Base-by-base conservation (phyloP, 2,888 invertebrate species). In the Cheilosia variabilis region DNA sequence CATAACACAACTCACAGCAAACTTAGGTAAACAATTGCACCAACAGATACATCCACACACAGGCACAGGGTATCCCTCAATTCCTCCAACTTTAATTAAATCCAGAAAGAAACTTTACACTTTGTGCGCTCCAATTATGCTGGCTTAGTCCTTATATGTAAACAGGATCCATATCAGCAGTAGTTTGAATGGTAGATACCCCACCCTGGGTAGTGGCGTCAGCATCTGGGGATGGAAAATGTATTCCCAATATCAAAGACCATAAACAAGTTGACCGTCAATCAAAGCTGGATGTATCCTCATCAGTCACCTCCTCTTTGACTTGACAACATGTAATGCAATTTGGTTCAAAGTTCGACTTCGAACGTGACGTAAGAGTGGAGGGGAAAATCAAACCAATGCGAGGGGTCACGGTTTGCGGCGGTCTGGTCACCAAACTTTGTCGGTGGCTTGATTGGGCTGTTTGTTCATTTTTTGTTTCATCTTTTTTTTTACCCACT, bases 231-330 rank as follows among this genome's bases (percentile, higher is more conserved):
- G 19, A 9, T 9, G 17, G 5, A 19, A 17, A 19, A 19, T 17
- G 7, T 47, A 9, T 9, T 27, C n/a, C 55, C 17, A 34, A 55
- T 55, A 31, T 17, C 17, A 31, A n/a, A 15, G n/a, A 55, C 27
- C 27, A 27, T 1, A 53, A 3, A 27, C 4, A n/a, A n/a, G 31
- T 2, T 31, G n/a, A 2, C 15, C 55, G 31, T 55, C 31, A 34
- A 55, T 55, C 55, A 55, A 55, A n/a, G 55, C 27, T 1, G 17
- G 31, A 55, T 15, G 55, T 55, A 53, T 15, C 55, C 1, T 15
- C 9, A 9, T n/a, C 31, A 55, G 31, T 31, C 55, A 31, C 27
- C 55, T 15, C 17, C 5, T 31, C 13, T 13, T 37, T 37, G 13
- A 37, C 13, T 10, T 37, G 31, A n/a, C 31, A 31, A 27, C 7